Conservation (phyloP, 2,797 vertebrate genomes). For the Sarcophilus harrisii region DNA sequence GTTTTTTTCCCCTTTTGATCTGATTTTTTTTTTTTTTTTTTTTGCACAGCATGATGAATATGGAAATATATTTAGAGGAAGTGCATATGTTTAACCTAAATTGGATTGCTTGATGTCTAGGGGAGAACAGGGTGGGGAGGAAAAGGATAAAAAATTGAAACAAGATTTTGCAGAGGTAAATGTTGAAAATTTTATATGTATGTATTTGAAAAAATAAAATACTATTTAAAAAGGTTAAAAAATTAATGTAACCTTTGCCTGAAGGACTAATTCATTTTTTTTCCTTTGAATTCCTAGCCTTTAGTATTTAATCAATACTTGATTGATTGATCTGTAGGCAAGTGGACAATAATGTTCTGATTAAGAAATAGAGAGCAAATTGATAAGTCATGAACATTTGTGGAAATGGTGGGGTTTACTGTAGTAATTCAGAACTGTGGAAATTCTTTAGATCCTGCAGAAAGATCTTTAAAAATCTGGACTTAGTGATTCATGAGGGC, state of each 20-base stretch:
- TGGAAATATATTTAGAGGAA: too few relatives aligned
- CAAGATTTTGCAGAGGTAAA: too few relatives aligned
- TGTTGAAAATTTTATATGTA: too few relatives aligned
- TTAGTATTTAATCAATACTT: background rate
- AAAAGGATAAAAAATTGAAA: too few relatives aligned
- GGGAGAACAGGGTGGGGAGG: too few relatives aligned
- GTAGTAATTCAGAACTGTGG: background rate
- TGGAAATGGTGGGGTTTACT: background rate
- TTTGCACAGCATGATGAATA: too few relatives aligned
- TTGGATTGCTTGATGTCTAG: too few relatives aligned
- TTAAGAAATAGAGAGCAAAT: background rate
- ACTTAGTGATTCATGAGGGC: background rate
- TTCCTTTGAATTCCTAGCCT: background rate
- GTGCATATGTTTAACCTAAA: too few relatives aligned
- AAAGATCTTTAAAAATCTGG: background rate
- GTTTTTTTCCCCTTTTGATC: too few relatives aligned
- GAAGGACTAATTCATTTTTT: background rate
- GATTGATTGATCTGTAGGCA: background rate
- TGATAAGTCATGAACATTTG: background rate
- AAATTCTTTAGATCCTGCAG: background rate
- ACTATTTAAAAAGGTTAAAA: too few relatives aligned
- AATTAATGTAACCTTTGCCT: background rate
- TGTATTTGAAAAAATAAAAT: too few relatives aligned
- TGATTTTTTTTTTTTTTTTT: too few relatives aligned
- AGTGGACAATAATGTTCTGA: background rate